phyloP scores from a whole-genome alignment of 35 echinoderm and acorn worm genomes.

The Anneissia japonica region DNA sequence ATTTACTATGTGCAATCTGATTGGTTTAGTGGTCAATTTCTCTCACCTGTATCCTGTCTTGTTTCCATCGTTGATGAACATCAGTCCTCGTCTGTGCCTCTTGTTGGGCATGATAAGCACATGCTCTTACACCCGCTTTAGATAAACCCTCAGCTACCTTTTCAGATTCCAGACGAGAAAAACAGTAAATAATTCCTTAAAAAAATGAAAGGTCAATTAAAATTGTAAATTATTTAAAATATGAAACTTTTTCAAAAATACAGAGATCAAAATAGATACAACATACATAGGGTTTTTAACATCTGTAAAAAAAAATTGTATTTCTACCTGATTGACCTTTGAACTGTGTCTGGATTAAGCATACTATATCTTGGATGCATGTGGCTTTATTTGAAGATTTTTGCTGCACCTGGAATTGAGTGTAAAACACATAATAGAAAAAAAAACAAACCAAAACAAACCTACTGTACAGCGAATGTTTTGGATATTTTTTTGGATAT shows the following conservation, averaged over 20 bases:
- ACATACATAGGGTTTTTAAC: too few species aligned
- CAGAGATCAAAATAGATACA: too few species aligned
- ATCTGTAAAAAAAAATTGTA: too few species aligned
- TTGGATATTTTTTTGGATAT: too few species aligned
- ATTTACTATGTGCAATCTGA: too few species aligned
- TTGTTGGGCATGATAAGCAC: constrained; percentile 73
- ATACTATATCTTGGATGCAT: constrained; percentile 45
- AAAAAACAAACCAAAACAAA: neutral
- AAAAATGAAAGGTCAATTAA: too few species aligned
- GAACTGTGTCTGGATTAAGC: constrained; percentile 55
- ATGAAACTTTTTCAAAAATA: too few species aligned
- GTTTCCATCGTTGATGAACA: constrained; percentile 69
- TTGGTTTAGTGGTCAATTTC: too few species aligned
- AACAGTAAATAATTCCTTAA: constrained; percentile 91
- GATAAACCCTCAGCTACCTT: constrained; percentile 39
- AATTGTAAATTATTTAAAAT: too few species aligned
- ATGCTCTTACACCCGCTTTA: constrained; percentile 34
- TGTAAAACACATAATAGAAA: neutral
- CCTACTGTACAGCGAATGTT: constrained; percentile 36
- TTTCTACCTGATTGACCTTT: constrained; percentile 60
- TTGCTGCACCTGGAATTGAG: constrained; percentile 26
- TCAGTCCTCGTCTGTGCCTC: constrained; percentile 38
- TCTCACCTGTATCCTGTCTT: constrained; percentile 55
- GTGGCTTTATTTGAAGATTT: constrained; percentile 51
- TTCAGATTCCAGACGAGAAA: constrained; percentile 72